A percentile compares a stretch with the other conserved stretches of the same genome.
Conservation (phyloP, 2,113 vertebrate species). For the Onychorhynchus coronatus region DNA sequence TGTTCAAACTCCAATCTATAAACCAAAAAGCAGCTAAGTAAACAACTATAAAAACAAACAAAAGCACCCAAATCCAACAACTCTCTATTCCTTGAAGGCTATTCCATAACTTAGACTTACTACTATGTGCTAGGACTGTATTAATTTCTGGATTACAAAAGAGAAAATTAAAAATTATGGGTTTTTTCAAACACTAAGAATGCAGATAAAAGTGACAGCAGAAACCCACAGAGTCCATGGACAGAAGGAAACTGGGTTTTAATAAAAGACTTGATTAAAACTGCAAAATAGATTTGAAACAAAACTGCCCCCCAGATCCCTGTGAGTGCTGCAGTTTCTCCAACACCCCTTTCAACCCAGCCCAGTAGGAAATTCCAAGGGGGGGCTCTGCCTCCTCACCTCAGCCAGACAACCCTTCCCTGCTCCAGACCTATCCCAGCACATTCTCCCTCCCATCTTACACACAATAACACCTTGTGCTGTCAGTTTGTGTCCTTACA, state of each 20-base stretch:
- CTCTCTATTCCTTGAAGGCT: not conserved
- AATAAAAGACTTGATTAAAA: not conserved
- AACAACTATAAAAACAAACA: not conserved
- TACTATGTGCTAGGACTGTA: not conserved
- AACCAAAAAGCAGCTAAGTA: not conserved
- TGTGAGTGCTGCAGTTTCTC: not conserved
- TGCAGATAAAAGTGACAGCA: not conserved
- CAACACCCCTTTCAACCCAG: not conserved
- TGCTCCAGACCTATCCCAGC: not conserved
- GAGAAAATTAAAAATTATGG: not conserved
- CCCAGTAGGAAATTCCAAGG: not conserved
- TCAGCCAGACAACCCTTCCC: not conserved
- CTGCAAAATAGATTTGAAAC: not conserved
- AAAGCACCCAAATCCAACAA: not conserved
- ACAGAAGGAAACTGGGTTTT: not conserved
- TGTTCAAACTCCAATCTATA: not conserved
- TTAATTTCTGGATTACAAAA: not conserved
- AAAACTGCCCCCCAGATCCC: not conserved
- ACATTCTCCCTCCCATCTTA: not conserved
- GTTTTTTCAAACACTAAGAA: not conserved
- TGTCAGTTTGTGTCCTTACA: fast-evolving
- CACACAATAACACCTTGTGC: not conserved
- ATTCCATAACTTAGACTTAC: not conserved
- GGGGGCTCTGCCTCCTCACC: not conserved
- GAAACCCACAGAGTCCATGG: not conserved